Base-by-base conservation (phyloP, 2,797 vertebrate species). In the Ctenopoma multispine region DNA sequence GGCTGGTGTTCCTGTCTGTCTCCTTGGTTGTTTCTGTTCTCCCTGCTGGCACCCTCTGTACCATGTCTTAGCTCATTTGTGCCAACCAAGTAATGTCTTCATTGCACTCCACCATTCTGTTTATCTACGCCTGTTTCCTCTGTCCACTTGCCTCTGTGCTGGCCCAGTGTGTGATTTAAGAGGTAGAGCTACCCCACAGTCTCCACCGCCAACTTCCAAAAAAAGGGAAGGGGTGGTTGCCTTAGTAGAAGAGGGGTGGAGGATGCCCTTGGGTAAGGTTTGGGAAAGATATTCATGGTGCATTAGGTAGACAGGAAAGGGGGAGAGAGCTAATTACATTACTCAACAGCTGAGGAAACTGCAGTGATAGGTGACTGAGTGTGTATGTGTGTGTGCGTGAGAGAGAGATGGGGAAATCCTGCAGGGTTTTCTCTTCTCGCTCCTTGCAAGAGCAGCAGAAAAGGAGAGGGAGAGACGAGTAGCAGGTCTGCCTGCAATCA, bases 331-430 rank as follows among this genome's bases (percentile, higher is more conserved):
- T 84, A 83, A 88, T 88, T 82, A 61, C 54, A 21, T 75, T 85
- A 79, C 84, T 89, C 85, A 87, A 80, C 79, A 84, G 80, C 86
- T 80, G 73, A 75, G 81, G 81, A 84, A 72, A 76, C 81, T 83
- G 85, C 68, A 85, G 55, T 41, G 75, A 61, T 75, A 74, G 58
- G 75, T 84, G 77, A 63, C 58, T 41, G 58, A 27, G 75, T 73
- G 23, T 55, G 57, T 55, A 36, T 69, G 46, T 8, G 54, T 41
- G 18, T 59, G 65, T 68, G 63, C 21, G 56, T 7, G 17, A 40
- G 53, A 44, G 24, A 15, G 59, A 3, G 7, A 15, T 24, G 63
- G 84, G 86, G 86, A 29, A 78, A 85, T 88, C 87, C 89, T 86
- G 84, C 80, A 86, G 85, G 87, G 84, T 70, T 86, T 82, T 84